phyloP scores from a whole-genome alignment of 2,888 invertebrate genomes.

The Acanthopleura granulata region DNA sequence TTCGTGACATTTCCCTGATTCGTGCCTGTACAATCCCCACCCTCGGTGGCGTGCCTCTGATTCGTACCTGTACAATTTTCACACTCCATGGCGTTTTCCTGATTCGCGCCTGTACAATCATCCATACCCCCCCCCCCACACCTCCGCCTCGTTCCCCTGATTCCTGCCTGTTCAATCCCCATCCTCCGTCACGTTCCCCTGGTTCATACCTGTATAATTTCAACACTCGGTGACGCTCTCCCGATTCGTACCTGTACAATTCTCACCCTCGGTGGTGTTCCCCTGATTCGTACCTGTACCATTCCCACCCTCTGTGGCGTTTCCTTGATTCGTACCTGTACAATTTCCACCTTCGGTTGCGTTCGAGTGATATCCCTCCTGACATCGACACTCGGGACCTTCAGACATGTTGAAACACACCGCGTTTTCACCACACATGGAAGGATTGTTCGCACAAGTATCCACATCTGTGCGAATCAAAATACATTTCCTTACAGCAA shows the following conservation, averaged over 20 bases:
- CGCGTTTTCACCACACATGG: slow-evolving; percentile 82
- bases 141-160: too few relatives aligned
- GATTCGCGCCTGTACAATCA: too few relatives aligned
- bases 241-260: not conserved
- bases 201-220: slow-evolving; percentile 83
- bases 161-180: not conserved
- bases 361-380: slow-evolving; percentile 78
- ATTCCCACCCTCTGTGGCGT: too few relatives aligned
- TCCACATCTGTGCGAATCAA: too few relatives aligned
- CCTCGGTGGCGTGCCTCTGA: too few relatives aligned
- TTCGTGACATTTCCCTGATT: too few relatives aligned
- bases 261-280: not conserved
- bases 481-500: too few relatives aligned
- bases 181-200: slow-evolving; percentile 39
- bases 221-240: slow-evolving; percentile 52
- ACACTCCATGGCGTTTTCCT: too few relatives aligned
- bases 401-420: slow-evolving; percentile 87
- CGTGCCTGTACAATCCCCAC: too few relatives aligned
- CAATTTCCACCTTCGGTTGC: not conserved
- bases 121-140: too few relatives aligned
- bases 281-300: too few relatives aligned
- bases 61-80: too few relatives aligned
- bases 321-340: slow-evolving; percentile 4
- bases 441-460: slow-evolving; percentile 68
- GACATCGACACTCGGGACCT: slow-evolving; percentile 73